Evolutionary conservation across 2,113 vertebrate species (phyloP).

Genomic region (Malaclemys terrapin): DNA sequence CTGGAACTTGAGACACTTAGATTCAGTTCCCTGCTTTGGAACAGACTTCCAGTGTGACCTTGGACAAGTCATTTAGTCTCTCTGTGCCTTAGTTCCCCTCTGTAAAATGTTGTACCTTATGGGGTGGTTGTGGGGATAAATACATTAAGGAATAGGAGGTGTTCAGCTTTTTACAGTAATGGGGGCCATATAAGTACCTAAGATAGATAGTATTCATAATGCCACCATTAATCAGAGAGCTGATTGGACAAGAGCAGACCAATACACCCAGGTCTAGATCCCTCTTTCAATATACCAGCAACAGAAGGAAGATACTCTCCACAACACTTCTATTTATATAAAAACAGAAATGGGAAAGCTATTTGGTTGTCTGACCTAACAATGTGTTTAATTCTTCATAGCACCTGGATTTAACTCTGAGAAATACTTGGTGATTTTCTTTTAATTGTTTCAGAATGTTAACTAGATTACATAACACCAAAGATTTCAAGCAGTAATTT

Average conservation of each 20-base stretch:
- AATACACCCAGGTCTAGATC: not conserved
- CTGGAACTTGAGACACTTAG: not conserved
- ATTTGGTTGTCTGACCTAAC: constrained; percentile 6
- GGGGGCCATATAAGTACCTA: not conserved
- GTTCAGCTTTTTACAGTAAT: not conserved
- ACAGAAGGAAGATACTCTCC: not conserved
- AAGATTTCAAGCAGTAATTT: constrained; percentile 54
- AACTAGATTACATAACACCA: not conserved
- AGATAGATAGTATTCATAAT: not conserved
- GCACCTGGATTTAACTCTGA: not conserved
- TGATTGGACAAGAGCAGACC: not conserved
- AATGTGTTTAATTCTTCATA: not conserved
- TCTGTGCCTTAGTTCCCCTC: not conserved
- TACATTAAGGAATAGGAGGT: not conserved
- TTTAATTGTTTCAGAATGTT: not conserved
- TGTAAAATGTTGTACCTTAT: not conserved
- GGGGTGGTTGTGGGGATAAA: no score
- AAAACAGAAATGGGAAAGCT: not conserved
- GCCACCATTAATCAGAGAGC: not conserved
- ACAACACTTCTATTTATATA: not conserved
- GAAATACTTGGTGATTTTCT: not conserved
- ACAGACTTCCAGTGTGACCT: not conserved
- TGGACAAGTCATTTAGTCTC: not conserved
- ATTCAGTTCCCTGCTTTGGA: not conserved
- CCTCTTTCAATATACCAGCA: not conserved